These are phyloP conservation scores for Aromia moschata DNA, from an alignment of 2,888 invertebrate species.

Conservation along the genomic window DNA sequence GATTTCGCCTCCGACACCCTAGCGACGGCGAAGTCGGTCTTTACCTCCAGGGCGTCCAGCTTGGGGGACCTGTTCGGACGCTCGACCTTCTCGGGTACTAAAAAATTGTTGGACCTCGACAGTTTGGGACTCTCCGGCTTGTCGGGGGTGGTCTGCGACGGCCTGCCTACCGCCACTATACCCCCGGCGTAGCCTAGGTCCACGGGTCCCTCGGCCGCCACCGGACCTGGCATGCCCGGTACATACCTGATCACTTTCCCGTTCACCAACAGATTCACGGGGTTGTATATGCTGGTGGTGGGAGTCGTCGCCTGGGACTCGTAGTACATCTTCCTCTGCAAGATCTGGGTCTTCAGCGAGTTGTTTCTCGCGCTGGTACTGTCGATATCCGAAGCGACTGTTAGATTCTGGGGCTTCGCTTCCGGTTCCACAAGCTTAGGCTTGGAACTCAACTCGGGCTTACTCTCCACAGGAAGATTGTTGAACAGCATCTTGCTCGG, in stretches of 20 bases:
- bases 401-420: background rate
- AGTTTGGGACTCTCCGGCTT: slow-evolving; percentile 1
- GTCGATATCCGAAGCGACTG: background rate
- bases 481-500: slow-evolving; percentile 46
- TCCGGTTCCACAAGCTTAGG: slow-evolving; percentile 24
- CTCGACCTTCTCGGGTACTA: slow-evolving; percentile 29
- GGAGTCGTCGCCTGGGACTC: background rate
- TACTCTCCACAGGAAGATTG: slow-evolving; percentile 4
- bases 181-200: slow-evolving; percentile 45
- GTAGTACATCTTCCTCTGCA: slow-evolving; percentile 1
- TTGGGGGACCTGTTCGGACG: slow-evolving; percentile 28
- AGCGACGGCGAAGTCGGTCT: slow-evolving; percentile 36
- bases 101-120: slow-evolving; percentile 10
- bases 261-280: slow-evolving; percentile 66
- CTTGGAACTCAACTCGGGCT: slow-evolving; percentile 15
- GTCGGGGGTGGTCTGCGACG: slow-evolving; percentile 33
- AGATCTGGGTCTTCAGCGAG: slow-evolving; percentile 15
- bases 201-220: slow-evolving; percentile 59
- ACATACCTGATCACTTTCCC: slow-evolving; percentile 86
- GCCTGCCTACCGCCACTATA: slow-evolving; percentile 37
- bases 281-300: slow-evolving; percentile 62
- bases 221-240: slow-evolving; percentile 87
- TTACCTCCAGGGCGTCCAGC: slow-evolving; percentile 43
- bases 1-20: slow-evolving; percentile 38
- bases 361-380: slow-evolving; percentile 13